Percentiles rank a stretch among this genome's conserved stretches.
phyloP scores from a whole-genome alignment of 2,888 invertebrate genomes.

The Limnephilus rhombicus region DNA sequence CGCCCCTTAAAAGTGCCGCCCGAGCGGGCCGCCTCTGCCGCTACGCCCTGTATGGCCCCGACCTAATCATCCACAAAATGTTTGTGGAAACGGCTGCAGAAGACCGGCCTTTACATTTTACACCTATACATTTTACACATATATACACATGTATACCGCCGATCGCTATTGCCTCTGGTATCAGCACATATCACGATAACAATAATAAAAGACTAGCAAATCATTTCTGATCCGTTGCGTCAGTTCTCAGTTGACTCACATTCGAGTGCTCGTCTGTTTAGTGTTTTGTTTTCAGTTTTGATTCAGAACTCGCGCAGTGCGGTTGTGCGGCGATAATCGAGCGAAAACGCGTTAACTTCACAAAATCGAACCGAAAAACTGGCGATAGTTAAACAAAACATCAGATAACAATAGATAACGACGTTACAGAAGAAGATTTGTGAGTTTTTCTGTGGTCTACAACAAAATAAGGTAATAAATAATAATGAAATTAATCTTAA shows the following conservation, averaged over 20 bases:
- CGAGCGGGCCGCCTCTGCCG: no score
- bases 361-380: background rate
- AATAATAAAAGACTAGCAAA: background rate
- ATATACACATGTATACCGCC: background rate
- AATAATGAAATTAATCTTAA: background rate
- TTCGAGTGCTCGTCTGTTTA: background rate
- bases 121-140: no score
- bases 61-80: no score
- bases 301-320: background rate
- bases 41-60: no score
- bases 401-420: no score
- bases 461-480: background rate
- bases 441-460: background rate
- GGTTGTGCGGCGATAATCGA: background rate
- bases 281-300: background rate
- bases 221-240: background rate
- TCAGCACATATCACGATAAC: background rate
- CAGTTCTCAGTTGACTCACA: background rate
- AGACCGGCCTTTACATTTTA: no score
- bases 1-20: no score
- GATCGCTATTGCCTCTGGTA: background rate
- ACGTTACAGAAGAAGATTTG: background rate
- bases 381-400: background rate
- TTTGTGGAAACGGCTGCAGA: no score
- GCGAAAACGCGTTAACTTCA: background rate